Base-by-base conservation (phyloP, 2,888 invertebrate species). In the Xanthostigma xanthostigma region DNA sequence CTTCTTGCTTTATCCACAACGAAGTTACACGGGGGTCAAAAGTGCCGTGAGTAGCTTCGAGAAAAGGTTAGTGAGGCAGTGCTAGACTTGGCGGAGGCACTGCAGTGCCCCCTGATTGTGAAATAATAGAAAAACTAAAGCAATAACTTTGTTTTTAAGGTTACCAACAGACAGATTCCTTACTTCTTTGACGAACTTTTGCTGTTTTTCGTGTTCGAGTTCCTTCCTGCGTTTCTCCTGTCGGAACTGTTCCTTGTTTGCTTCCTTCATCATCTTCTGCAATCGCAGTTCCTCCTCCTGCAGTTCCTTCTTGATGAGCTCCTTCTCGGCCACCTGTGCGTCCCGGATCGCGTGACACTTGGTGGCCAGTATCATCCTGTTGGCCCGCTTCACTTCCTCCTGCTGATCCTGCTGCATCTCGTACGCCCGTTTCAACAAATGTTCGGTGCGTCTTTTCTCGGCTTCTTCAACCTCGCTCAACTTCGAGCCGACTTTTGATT, bases 291-390 rank as follows among this genome's bases (percentile, higher is more conserved):
- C 67, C 55, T 78, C 78, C 36, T 74, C 75, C 34, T 69, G 68
- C 1, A 76, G 53, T 53, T 78, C 75, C 57, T 71, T 73, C 60
- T 72, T 69, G 42, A 78, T 73, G 35, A 77, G 62, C 46, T 73
- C 65, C 56, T 68, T 70, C 64, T 86, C 86, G 1, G 74, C 74
- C 50, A 89, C 76, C 69, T 91, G 90, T 0, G 87, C 88, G 62
- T 89, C 86, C 13, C 90, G 70, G 43, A 91, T 85, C 0, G 88
- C 85, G 59, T 86, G 79, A 56, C 89, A 90, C 64, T 91, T 90
- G 14, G 86, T 84, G 12, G 84, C 84, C 10, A 90, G 66, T 57
- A 91, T 86, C 53, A 90, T 72, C 50, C 79, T 76, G 64, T 88
- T 90, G 53, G 85, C 84, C 27, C 69, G 74, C 64, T 80, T 84